Conservation (phyloP, 1,140 invertebrate genomes). For the Brachystomella parvula region DNA sequence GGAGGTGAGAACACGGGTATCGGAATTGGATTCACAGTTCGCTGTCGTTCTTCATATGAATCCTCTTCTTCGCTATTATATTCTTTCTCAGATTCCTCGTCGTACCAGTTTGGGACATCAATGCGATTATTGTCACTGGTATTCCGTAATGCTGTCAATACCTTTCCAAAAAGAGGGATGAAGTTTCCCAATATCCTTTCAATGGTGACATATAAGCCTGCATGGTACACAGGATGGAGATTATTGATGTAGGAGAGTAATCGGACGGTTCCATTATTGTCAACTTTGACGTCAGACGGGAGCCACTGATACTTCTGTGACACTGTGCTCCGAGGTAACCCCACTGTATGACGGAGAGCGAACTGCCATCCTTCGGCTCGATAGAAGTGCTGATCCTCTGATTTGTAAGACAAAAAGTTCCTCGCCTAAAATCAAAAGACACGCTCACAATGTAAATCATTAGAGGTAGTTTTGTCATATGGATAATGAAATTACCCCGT, state of each 20-base stretch:
- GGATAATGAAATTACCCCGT: no score
- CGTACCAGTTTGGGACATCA: neutral
- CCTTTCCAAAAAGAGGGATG: constrained; percentile 17
- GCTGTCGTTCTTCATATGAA: no score
- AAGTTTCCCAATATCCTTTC: constrained; percentile 15
- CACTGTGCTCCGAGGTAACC: no score
- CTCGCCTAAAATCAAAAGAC: no score
- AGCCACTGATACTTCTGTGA: constrained; percentile 19
- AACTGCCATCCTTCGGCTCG: no score
- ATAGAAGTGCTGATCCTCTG: no score
- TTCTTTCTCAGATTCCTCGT: neutral
- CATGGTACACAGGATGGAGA: constrained; percentile 6
- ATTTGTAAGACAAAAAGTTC: no score
- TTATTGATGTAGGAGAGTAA: no score
- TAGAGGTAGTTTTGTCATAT: no score
- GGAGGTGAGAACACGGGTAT: neutral
- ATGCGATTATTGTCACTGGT: neutral
- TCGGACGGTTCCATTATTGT: constrained; percentile 15
- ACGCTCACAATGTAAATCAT: no score
- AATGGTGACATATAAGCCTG: neutral
- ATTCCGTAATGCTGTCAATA: constrained; percentile 12
- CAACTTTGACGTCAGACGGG: constrained; percentile 17
- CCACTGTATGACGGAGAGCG: no score
- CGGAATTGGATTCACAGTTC: neutral
- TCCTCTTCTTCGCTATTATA: neutral